Evolutionary conservation across 1,140 invertebrate genomes (phyloP).

Genomic region (Xylocopa sonorina): DNA sequence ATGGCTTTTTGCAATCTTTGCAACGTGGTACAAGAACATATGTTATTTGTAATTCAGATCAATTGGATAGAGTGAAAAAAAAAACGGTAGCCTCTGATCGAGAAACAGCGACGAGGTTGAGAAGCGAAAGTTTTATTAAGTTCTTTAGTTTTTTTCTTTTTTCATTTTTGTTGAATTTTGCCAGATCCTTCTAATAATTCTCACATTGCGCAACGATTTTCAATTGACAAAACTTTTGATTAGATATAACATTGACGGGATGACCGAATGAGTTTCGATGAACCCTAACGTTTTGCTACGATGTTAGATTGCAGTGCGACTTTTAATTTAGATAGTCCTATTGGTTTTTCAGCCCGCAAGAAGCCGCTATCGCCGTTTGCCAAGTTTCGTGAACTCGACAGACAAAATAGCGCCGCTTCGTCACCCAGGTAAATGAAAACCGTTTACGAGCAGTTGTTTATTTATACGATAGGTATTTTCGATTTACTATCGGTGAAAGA

Average conservation of each 20-base stretch:
- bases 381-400: slow-evolving; percentile 94
- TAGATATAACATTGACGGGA: slow-evolving; percentile 65
- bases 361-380: slow-evolving; percentile 92
- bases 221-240: slow-evolving; percentile 50
- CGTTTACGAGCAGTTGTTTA: slow-evolving; percentile 5
- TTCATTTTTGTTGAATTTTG: slow-evolving; percentile 9
- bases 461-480: slow-evolving; percentile 17
- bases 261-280: slow-evolving; percentile 58
- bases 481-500: background rate
- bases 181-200: slow-evolving; percentile 53
- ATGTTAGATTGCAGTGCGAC: background rate
- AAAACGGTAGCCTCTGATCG: background rate
- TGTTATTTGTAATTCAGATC: background rate
- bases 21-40: background rate
- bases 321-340: background rate
- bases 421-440: slow-evolving; percentile 86
- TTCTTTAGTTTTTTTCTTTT: slow-evolving; percentile 10
- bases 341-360: slow-evolving; percentile 83
- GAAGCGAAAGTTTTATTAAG: slow-evolving; percentile 46
- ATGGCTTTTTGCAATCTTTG: no score
- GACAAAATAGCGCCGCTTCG: slow-evolving; percentile 88
- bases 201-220: slow-evolving; percentile 47
- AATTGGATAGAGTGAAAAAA: background rate
- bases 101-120: slow-evolving; percentile 53
- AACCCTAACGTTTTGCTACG: slow-evolving; percentile 60